Evolutionary conservation across 2,888 invertebrate species (phyloP).

Genomic region (Agriopis aurantiaria): DNA sequence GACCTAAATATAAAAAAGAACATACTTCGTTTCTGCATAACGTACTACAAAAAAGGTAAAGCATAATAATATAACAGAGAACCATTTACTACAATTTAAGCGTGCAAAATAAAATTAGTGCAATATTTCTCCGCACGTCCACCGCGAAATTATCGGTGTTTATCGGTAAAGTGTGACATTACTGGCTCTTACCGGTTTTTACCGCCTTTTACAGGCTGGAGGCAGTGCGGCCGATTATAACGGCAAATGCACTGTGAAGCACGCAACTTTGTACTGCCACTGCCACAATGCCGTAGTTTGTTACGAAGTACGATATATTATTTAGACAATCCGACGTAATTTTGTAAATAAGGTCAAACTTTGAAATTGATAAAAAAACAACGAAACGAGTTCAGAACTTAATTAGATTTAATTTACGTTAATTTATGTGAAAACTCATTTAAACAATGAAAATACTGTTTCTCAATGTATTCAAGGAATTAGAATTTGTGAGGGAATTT

Average conservation of each 20-base stretch:
- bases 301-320: no score
- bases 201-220: slow-evolving; percentile 55
- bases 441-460: slow-evolving; percentile 44
- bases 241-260: slow-evolving; percentile 54
- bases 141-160: slow-evolving; percentile 59
- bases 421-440: slow-evolving; percentile 45
- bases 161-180: slow-evolving; percentile 60
- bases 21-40: neutral
- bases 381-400: slow-evolving; percentile 4
- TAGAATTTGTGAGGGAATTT: slow-evolving; percentile 37
- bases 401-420: slow-evolving; percentile 36
- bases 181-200: slow-evolving; percentile 46
- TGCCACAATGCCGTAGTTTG: no score
- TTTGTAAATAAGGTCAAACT: neutral
- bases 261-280: slow-evolving; percentile 33
- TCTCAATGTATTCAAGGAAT: slow-evolving; percentile 39
- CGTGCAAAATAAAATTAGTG: slow-evolving; percentile 51
- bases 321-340: no score
- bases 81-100: slow-evolving; percentile 30
- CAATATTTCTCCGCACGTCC: slow-evolving; percentile 47
- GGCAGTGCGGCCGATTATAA: slow-evolving; percentile 54
- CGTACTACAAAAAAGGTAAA: slow-evolving; percentile 16
- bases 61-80: slow-evolving; percentile 47
- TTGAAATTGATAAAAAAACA: slow-evolving; percentile 21
- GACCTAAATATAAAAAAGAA: neutral